Conservation (phyloP, 2,113 vertebrate species). For the Tragelaphus imberbis region DNA sequence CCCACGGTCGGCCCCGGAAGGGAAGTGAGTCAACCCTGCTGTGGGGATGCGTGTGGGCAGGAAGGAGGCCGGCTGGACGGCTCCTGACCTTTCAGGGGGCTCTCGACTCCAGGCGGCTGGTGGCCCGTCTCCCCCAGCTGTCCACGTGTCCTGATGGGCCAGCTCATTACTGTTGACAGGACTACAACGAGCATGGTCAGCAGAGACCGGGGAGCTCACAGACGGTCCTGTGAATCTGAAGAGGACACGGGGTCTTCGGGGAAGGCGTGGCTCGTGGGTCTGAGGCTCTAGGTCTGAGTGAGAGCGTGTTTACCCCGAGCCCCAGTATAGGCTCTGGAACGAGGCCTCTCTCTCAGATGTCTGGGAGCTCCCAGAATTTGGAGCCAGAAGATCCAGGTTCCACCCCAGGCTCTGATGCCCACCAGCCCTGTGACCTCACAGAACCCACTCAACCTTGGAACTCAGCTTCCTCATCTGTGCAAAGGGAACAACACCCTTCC, state of each 20-base stretch:
- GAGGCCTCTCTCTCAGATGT: neutral
- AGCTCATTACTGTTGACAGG: conserved; percentile 39
- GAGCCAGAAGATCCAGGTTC: neutral
- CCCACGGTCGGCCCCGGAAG: neutral
- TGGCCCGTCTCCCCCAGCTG: conserved; percentile 17
- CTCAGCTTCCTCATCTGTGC: neutral
- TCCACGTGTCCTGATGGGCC: neutral
- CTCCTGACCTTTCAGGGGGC: conserved; percentile 70
- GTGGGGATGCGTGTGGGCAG: neutral
- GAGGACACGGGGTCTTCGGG: neutral
- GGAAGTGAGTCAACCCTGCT: neutral
- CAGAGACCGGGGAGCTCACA: conserved; percentile 50
- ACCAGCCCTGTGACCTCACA: neutral
- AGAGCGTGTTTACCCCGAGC: neutral
- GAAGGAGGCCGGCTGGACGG: neutral
- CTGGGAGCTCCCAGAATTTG: neutral
- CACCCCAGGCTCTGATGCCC: neutral
- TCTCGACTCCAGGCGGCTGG: conserved; percentile 3
- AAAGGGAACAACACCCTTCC: neutral
- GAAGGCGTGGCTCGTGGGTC: neutral
- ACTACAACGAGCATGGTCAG: conserved; percentile 60
- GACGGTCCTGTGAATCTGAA: neutral
- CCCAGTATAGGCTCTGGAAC: neutral
- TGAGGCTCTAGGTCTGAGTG: neutral
- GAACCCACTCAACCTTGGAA: neutral